Evolutionary conservation across 2,888 invertebrate genomes (phyloP), one percentile per base, ranked within the genome.

Genomic region (Drosophila paracracens): DNA sequence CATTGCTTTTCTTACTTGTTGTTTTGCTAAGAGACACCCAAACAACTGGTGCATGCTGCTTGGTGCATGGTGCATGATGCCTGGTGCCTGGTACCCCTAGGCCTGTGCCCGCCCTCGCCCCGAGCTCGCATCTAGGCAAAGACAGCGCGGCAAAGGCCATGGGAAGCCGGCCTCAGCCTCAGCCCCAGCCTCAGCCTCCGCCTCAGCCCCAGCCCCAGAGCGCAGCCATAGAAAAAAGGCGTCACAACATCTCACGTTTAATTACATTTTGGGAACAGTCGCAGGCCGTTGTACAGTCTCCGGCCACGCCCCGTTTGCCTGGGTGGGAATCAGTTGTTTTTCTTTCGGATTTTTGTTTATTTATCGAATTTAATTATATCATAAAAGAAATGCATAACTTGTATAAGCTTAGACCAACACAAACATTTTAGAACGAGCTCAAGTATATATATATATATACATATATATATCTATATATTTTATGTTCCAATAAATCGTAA

Each of bases 191-290:
- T 7, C 25, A 4, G 52, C 50, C 31, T 43, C 58, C 4, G 31
- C 18, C 40, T 4, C 36, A 27, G 27, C 18, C 51, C 6, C 31
- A 31, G 52, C 38, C 46, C 40, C 57, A 62, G 38, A 58, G 50
- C 53, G 29, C 43, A 40, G 51, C 27, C 62, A 54, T 70, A 84
- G 79, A 72, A 85, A 84, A 84, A 84, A 87, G 82, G 88, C 88
- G 88, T 88, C 85, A 83, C 82, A 83, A 82, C 76, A 88, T 84
- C 85, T 88, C 83, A 70, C 82, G 74, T 82, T 83, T 83, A 83
- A 83, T 88, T 82, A 79, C 85, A 70, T 79, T 84, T 83, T 51
- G 66, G 71, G 70, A 65, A 75, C 74, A 71, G 54, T 62, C 50
- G 51, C 65, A n/a, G 38, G 36, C 35, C 50, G 69, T 38, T 48